Conservation (phyloP, 2,113 vertebrate genomes). For the Syrmaticus mikado region DNA sequence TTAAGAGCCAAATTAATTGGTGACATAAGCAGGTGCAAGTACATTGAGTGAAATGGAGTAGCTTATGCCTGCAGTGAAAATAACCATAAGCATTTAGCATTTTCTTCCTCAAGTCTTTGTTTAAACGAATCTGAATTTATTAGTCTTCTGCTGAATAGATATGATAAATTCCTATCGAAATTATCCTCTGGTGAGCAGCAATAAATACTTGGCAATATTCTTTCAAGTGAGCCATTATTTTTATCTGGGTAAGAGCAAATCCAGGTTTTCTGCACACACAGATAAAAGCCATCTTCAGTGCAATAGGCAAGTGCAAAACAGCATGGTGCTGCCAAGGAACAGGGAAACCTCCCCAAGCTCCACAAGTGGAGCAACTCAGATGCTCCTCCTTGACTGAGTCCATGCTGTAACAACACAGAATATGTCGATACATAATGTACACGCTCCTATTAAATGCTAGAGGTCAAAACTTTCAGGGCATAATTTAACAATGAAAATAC, state of each 20-base stretch:
- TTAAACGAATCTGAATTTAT: conserved; percentile 68
- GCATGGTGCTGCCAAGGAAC: accelerated
- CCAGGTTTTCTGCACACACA: conserved; percentile 1
- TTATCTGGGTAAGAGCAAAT: conserved; percentile 45
- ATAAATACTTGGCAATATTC: conserved; percentile 60
- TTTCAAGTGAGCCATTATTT: conserved; percentile 62
- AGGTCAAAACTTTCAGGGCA: conserved; percentile 25
- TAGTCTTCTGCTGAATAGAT: conserved; percentile 62
- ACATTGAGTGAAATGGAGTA: conserved; percentile 43
- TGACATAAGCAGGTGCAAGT: conserved; percentile 46
- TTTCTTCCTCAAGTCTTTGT: conserved; percentile 38
- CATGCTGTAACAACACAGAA: not conserved
- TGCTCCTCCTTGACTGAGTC: not conserved
- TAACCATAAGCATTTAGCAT: not conserved
- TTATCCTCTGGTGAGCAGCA: conserved; percentile 62
- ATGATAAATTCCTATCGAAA: conserved; percentile 66
- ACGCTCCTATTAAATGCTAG: conserved; percentile 30
- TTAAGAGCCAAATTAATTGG: conserved; percentile 58
- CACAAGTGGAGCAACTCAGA: not conserved
- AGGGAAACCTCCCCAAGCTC: not conserved
- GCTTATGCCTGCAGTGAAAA: conserved; percentile 47
- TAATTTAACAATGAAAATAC: conserved; percentile 7
- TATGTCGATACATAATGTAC: conserved; percentile 43
- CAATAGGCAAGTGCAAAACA: not conserved
- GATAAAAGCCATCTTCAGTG: conserved; percentile 1